Percentiles rank a stretch among this genome's conserved stretches.
These are phyloP conservation scores for Cyprinodon variegatus DNA, from an alignment of 2,113 vertebrate genomes.

Conservation along the genomic window DNA sequence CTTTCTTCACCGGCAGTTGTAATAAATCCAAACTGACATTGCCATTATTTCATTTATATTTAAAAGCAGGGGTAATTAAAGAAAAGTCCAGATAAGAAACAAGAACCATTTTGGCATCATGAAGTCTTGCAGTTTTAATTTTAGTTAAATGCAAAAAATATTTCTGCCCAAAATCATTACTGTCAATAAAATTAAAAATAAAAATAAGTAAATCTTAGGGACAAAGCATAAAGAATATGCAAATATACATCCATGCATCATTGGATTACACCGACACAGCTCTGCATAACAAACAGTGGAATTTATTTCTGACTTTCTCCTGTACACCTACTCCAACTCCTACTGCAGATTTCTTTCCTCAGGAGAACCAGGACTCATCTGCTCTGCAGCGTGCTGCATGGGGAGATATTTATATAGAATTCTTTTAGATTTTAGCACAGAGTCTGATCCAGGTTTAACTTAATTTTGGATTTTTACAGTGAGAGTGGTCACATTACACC, in stretches of 20 bases:
- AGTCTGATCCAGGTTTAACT: slow-evolving; percentile 25
- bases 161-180: not conserved
- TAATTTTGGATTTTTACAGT: slow-evolving; percentile 24
- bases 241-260: slow-evolving; percentile 41
- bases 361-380: slow-evolving; percentile 36
- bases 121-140: not conserved
- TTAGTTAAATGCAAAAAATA: no score
- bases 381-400: slow-evolving; percentile 6
- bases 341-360: slow-evolving; percentile 47
- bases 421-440: slow-evolving; percentile 1
- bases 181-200: not conserved
- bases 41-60: not conserved
- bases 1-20: slow-evolving; percentile 66
- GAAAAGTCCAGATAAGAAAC: slow-evolving; percentile 28
- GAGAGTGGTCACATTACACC: slow-evolving; percentile 35
- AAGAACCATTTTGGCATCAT: not conserved
- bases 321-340: slow-evolving; percentile 60
- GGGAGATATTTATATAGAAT: slow-evolving; percentile 13
- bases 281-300: slow-evolving; percentile 46
- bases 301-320: slow-evolving; percentile 57
- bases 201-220: slow-evolving; percentile 18
- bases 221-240: slow-evolving; percentile 35
- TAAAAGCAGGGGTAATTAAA: slow-evolving; percentile 15
- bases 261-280: slow-evolving; percentile 61
- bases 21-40: slow-evolving; percentile 33